Conservation (phyloP, 2,888 invertebrate genomes). For the Nesidiocoris tenuis region DNA sequence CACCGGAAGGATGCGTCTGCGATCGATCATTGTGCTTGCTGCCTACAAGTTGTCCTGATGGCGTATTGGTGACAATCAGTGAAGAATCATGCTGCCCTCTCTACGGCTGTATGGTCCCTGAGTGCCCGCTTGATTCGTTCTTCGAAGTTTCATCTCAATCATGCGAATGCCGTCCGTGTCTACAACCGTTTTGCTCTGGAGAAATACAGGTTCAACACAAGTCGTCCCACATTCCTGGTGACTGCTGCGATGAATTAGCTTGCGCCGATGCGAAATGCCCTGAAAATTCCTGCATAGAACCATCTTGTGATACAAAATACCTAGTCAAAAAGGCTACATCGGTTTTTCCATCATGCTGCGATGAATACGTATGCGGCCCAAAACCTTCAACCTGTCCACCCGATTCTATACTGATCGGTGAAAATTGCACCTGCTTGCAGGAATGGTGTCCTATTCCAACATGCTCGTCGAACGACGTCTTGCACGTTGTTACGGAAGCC, state of each 20-base stretch:
- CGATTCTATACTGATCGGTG: not conserved
- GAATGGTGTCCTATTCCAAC: not conserved
- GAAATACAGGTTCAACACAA: no score
- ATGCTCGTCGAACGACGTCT: not conserved
- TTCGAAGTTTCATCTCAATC: no score
- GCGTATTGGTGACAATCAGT: no score
- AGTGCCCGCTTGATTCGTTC: no score
- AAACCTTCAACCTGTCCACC: not conserved
- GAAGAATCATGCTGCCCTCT: no score
- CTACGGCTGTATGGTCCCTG: no score
- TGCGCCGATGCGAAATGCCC: not conserved
- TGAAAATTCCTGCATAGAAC: no score
- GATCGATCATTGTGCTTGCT: no score
- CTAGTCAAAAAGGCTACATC: not conserved
- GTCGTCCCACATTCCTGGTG: not conserved
- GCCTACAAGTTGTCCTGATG: no score
- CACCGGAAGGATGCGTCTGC: not conserved
- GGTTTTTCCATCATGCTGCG: not conserved
- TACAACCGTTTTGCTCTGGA: no score
- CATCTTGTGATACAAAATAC: no score
- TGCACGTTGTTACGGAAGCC: not conserved
- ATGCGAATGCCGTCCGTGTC: no score
- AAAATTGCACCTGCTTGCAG: not conserved
- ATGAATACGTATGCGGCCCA: not conserved
- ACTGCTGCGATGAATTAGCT: not conserved